Evolutionary conservation across 1,140 invertebrate genomes (phyloP).

Genomic region (Orchestia grillus): DNA sequence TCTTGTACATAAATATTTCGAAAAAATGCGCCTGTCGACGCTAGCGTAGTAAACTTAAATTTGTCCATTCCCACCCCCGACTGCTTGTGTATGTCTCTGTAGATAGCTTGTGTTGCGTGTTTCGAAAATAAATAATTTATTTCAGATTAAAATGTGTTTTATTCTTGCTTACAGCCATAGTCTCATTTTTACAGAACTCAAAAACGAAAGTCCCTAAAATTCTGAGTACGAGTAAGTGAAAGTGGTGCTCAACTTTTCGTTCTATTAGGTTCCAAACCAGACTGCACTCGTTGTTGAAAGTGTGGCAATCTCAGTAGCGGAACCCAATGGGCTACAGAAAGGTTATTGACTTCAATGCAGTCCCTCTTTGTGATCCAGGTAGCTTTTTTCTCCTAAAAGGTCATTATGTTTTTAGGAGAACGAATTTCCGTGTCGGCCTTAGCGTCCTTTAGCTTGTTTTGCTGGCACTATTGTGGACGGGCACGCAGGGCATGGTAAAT

Average conservation of each 20-base stretch:
- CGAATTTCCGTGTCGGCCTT: background rate
- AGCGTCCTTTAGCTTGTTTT: background rate
- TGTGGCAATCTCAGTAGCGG: background rate
- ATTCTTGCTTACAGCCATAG: background rate
- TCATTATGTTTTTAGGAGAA: background rate
- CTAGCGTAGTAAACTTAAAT: background rate
- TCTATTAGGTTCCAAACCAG: background rate
- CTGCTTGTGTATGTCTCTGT: slow-evolving; percentile 6
- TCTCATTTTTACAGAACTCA: background rate
- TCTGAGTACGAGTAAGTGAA: background rate
- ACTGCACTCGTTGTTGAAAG: background rate
- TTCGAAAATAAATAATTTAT: slow-evolving; percentile 47
- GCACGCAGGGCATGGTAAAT: background rate
- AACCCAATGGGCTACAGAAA: background rate
- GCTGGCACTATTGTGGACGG: background rate
- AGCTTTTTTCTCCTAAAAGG: background rate
- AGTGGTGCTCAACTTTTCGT: background rate
- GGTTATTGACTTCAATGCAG: background rate
- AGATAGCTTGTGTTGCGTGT: background rate
- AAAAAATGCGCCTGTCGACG: background rate
- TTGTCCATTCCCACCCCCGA: background rate
- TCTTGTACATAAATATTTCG: slow-evolving; percentile 34
- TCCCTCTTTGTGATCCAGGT: background rate
- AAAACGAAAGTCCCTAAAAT: background rate
- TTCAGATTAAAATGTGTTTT: background rate